A percentile compares a stretch with the other conserved stretches of the same genome.
These are phyloP conservation scores for Oncorhynchus mykiss DNA, from an alignment of 2,113 vertebrate genomes.

Conservation along the genomic window DNA sequence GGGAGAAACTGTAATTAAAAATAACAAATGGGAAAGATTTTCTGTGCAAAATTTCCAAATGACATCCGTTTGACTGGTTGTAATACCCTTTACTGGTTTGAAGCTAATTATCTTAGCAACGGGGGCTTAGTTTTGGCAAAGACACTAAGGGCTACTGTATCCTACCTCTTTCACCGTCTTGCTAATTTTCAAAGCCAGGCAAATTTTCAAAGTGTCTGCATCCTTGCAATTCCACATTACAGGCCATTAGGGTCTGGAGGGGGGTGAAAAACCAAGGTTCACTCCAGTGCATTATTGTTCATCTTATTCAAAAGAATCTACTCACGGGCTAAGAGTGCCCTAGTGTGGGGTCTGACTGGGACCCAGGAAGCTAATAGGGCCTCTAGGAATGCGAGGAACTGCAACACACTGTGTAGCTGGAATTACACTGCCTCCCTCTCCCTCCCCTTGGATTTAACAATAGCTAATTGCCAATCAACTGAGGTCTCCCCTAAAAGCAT, in stretches of 20 bases:
- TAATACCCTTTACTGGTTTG: neutral
- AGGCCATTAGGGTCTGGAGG: slow-evolving; percentile 39
- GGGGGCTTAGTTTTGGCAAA: slow-evolving; percentile 25
- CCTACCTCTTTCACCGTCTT: neutral
- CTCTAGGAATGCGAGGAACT: slow-evolving; percentile 5
- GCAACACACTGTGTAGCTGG: neutral
- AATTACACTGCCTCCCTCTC: neutral
- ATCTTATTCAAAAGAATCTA: neutral
- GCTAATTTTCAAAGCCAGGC: slow-evolving; percentile 28
- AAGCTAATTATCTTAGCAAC: slow-evolving; percentile 16
- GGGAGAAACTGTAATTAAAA: no score
- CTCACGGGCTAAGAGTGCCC: slow-evolving; percentile 22
- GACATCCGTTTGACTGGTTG: neutral
- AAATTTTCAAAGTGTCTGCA: slow-evolving; percentile 41
- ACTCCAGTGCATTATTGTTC: no score
- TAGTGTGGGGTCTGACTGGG: slow-evolving; percentile 9
- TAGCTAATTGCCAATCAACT: no score
- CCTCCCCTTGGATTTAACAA: no score
- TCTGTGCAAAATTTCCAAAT: no score
- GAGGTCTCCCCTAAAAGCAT: no score
- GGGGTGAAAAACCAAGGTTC: slow-evolving; percentile 24
- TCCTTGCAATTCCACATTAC: slow-evolving; percentile 38
- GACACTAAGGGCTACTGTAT: slow-evolving; percentile 18
- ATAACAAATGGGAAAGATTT: no score
- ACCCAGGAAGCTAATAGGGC: slow-evolving; percentile 13